Evolutionary conservation across 2,113 vertebrate species (phyloP), one percentile per base, ranked within the genome.

Genomic region (Amia ocellicauda): DNA sequence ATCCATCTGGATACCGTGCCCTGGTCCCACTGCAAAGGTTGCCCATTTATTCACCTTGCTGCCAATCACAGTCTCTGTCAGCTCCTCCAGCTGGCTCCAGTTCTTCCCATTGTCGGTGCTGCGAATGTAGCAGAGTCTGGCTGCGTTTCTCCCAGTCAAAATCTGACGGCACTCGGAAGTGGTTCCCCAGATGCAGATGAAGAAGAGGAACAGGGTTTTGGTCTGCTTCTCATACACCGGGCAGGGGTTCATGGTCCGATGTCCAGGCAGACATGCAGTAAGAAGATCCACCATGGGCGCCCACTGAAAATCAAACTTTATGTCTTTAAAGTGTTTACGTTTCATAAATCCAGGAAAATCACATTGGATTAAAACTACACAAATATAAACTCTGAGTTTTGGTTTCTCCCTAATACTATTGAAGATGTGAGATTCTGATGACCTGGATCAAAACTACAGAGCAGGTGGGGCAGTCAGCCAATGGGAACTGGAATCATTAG

Each of bases 11-110:
- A 95, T 59, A 0, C 96, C 96, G 0, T 98, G 96, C 3, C 96
- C 96, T 0, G 95, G 95, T 1, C 96, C 95, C 36, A 98, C 92
- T 0, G 91, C 94, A 1, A 99, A 93, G 0, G 95, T 98, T 65
- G 95, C 94, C 92, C 93, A 98, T 0, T 62, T 83, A 3, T 65
- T 50, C 53, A 91, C 83, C 62, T 86, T 86, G 0, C 64, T 74
- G 0, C 95, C 93, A 0, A 98, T 89, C 24, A 91, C 91, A 24
- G 85, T 77, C 42, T 91, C 81, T 0, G 95, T 98, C 68, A 98
- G 78, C 81, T 98, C 96, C 0, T 47, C 87, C 0, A 71, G 69
- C 0, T 67, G 31, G 47, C 90, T 90, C 97, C 97, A 99, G 40
- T 74, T 96, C 56, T 78, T 82, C 16, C 96, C 96, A 0, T 89